phyloP scores from a whole-genome alignment of 1,140 invertebrate species.

The Drosophila saltans region DNA sequence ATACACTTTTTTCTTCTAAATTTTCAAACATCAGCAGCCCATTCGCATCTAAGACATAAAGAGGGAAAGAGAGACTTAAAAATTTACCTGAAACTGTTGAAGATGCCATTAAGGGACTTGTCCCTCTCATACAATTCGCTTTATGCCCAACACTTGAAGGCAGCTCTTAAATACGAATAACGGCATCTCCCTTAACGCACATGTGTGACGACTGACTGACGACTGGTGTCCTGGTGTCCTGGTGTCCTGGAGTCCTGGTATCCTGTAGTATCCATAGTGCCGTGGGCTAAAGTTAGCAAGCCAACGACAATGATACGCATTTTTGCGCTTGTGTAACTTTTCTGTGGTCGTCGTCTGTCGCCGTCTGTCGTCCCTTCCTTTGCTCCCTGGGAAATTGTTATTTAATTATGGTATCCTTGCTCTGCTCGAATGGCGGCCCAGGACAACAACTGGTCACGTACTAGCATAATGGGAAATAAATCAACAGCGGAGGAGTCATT shows the following conservation, averaged over 20 bases:
- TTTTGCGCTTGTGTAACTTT: constrained; percentile 39
- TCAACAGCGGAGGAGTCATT: constrained; percentile 52
- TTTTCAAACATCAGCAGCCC: background rate
- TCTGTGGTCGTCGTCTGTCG: background rate
- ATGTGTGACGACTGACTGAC: constrained; percentile 27
- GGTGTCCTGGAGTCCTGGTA: no score
- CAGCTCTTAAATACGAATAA: constrained; percentile 14
- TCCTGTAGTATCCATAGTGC: constrained; percentile 27
- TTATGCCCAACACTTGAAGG: constrained; percentile 43
- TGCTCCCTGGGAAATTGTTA: constrained; percentile 54
- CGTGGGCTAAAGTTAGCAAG: constrained; percentile 1
- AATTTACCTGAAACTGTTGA: constrained; percentile 19
- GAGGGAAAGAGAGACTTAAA: constrained; percentile 22
- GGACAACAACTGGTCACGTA: constrained; percentile 47
- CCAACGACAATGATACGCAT: constrained; percentile 22
- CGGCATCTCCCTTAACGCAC: constrained; percentile 8
- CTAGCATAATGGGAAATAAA: constrained; percentile 67
- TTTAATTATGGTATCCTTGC: constrained; percentile 66
- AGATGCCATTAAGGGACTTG: constrained; percentile 46
- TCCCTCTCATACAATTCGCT: constrained; percentile 27
- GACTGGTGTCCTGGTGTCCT: no score
- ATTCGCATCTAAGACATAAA: background rate
- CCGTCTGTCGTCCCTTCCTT: background rate
- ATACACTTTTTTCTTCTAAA: background rate
- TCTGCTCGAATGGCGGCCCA: constrained; percentile 2